A percentile compares a stretch with the other conserved stretches of the same genome.
Evolutionary conservation across 2,888 invertebrate species (phyloP).

Genomic region (Tupiocoris notatus): DNA sequence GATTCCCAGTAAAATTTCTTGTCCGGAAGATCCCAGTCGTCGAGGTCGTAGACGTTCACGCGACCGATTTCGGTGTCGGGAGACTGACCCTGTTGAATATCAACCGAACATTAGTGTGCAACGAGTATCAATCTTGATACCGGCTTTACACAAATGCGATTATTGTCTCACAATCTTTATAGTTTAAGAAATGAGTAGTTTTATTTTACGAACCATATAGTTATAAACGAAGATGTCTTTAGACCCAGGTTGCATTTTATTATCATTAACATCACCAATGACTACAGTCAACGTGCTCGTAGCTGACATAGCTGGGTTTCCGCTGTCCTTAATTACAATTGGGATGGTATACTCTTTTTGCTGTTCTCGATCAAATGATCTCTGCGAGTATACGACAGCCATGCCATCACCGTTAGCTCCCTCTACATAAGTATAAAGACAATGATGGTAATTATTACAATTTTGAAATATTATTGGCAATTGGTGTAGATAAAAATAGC

Average conservation of each 20-base stretch:
- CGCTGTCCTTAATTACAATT: slow-evolving; percentile 95
- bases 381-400: slow-evolving; percentile 91
- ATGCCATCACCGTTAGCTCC: slow-evolving; percentile 97
- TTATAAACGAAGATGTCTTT: slow-evolving; percentile 97
- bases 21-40: slow-evolving; percentile 98
- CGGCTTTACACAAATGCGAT: too few species aligned
- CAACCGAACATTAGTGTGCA: not conserved
- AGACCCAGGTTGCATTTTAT: slow-evolving; percentile 96
- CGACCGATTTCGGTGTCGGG: slow-evolving; percentile 89
- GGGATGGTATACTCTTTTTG: slow-evolving; percentile 96
- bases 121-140: too few species aligned
- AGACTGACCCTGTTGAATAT: slow-evolving; percentile 68
- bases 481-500: not conserved
- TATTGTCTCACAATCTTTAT: too few species aligned
- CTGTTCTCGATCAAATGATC: slow-evolving; percentile 92
- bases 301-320: slow-evolving; percentile 93
- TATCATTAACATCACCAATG: slow-evolving; percentile 97
- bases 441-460: too few species aligned
- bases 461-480: not conserved
- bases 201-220: too few species aligned
- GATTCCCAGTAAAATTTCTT: slow-evolving; percentile 96
- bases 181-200: too few species aligned
- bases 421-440: slow-evolving; percentile 69
- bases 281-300: slow-evolving; percentile 94
- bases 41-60: slow-evolving; percentile 95